Conservation (phyloP, 1,140 invertebrate genomes). For the Polypedilum vanderplanki region DNA sequence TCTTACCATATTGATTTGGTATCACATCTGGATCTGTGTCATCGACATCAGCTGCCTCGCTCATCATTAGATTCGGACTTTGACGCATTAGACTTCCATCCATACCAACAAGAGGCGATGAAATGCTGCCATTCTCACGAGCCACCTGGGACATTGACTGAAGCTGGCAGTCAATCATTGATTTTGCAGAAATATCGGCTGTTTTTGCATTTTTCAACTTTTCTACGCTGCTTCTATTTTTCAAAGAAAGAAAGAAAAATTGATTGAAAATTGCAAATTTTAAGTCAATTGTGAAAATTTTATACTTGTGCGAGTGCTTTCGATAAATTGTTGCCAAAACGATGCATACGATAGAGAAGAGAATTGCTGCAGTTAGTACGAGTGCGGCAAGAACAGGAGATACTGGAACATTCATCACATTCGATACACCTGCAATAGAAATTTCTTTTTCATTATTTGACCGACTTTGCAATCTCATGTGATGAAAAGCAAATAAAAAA, state of each 20-base stretch:
- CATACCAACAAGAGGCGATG: slow-evolving; percentile 30
- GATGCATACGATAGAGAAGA: slow-evolving; percentile 62
- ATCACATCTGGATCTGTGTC: slow-evolving; percentile 76
- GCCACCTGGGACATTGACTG: slow-evolving; percentile 39
- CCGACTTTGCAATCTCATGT: too few relatives aligned
- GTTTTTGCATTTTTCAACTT: slow-evolving; percentile 44
- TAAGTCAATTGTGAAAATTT: neutral
- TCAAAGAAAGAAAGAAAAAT: neutral
- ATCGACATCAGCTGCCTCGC: slow-evolving; percentile 49
- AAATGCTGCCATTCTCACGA: slow-evolving; percentile 34
- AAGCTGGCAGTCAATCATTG: slow-evolving; percentile 41
- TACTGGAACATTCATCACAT: slow-evolving; percentile 49
- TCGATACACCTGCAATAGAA: slow-evolving; percentile 45
- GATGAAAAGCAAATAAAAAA: neutral
- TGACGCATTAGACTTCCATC: slow-evolving; percentile 33
- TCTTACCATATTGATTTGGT: slow-evolving; percentile 73
- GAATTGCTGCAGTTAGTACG: slow-evolving; percentile 59
- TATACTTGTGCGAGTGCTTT: slow-evolving; percentile 47
- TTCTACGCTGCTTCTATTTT: slow-evolving; percentile 40
- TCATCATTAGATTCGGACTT: slow-evolving; percentile 38
- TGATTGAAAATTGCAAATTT: neutral
- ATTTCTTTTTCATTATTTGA: neutral
- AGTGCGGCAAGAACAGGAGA: slow-evolving; percentile 64
- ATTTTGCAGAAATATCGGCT: slow-evolving; percentile 40
- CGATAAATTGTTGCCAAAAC: slow-evolving; percentile 62